A percentile compares a stretch with the other conserved stretches of the same genome.
phyloP scores from a whole-genome alignment of 1,140 invertebrate genomes.

The Drosophila melanogaster region Release_6_plus_ISO1_MT NT_033779.5:13135501-13136000 shows the following conservation, averaged over 20 bases:
- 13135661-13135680: slow-evolving; percentile 19
- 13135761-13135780: slow-evolving; percentile 34
- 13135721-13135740: slow-evolving; percentile 37
- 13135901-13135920: no score
- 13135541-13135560: slow-evolving; percentile 37
- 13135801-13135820: neutral
- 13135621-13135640: neutral
- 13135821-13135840: neutral
- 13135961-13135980: no score
- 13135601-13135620: neutral
- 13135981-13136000: neutral
- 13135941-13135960: no score
- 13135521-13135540: slow-evolving; percentile 14
- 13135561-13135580: slow-evolving; percentile 61
- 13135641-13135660: neutral
- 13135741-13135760: neutral
- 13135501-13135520: slow-evolving; percentile 38
- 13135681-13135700: neutral
- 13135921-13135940: no score
- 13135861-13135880: no score
- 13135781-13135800: slow-evolving; percentile 37
- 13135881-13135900: neutral
- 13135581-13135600: slow-evolving; percentile 53
- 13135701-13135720: slow-evolving; percentile 1
- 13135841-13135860: neutral